Base-by-base conservation (phyloP, 2,888 invertebrate genomes). In the Mellilla xanthometata region DNA sequence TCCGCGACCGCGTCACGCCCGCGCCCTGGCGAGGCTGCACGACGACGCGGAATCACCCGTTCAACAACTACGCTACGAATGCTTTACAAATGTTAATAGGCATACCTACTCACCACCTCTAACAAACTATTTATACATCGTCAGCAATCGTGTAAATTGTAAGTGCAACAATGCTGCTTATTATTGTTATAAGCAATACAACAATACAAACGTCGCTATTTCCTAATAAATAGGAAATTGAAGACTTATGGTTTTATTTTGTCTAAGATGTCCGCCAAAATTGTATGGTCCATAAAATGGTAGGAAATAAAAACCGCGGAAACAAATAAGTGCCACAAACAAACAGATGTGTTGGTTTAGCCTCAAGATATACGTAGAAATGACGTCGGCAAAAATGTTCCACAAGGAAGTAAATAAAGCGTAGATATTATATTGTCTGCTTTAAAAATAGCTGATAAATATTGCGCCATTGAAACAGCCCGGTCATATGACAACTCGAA, bases 1-100 rank as follows among this genome's bases (percentile, higher is more conserved):
- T 73, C 68, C 69, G 71, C 60, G 50, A 66, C 60, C 60, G 62
- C 62, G 65, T 59, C 61, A 60, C 48, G 41, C 42, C 41, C 29
- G 41, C 29, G 41, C 41, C 10, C 41, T 29, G 8, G 36, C 47
- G 38, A 47, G 47, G 41, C 28, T 39, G 24, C 24, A 24, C 2
- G 24, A 3, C 2, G n/a, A 19, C 24, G 8, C 24, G 24, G 24
- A 24, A 24, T 8, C 8, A n/a, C 2, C 23, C n/a, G 5, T 5
- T 5, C 8, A 1, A 19, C 15, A 19, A 6, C 4, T 6, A 19
- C 6, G 15, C 15, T 6, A 19, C 4, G 15, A 19, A 19, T 19
- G 15, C 15, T 6, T 3, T 6, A 19, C 15, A 19, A 19, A 19
- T 19, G 15, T 19, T 19, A 19, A 19, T 19, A 1, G 15, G 6